A percentile compares a stretch with the other conserved stretches of the same genome.
phyloP scores from a whole-genome alignment of 2,797 vertebrate species.

The Nothura maculosa region DNA sequence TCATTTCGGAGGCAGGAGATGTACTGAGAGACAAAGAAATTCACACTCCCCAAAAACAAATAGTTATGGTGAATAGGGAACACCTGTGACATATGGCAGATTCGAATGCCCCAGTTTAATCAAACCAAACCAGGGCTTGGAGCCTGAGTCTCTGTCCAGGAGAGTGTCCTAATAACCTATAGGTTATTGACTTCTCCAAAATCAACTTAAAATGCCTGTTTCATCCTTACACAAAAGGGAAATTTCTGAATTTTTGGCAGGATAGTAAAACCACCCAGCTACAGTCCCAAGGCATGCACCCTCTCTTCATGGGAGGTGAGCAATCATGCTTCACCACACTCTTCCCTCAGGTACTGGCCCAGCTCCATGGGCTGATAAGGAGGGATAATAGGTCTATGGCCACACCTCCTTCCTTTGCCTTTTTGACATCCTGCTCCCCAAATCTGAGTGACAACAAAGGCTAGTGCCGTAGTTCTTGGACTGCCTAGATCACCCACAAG shows the following conservation, averaged over 20 bases:
- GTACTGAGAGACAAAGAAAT: background rate
- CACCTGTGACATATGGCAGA: background rate
- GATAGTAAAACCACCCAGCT: slow-evolving; percentile 68
- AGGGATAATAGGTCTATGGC: slow-evolving; percentile 51
- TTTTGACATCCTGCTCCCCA: slow-evolving; percentile 61
- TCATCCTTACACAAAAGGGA: slow-evolving; percentile 40
- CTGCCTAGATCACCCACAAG: slow-evolving; percentile 62
- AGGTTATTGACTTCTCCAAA: background rate
- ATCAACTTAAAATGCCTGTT: slow-evolving; percentile 29
- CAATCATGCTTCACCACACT: slow-evolving; percentile 13
- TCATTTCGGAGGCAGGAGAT: background rate
- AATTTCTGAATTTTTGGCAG: slow-evolving; percentile 63
- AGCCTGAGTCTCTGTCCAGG: background rate
- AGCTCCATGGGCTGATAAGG: slow-evolving; percentile 41
- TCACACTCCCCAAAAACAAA: background rate
- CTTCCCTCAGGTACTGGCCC: slow-evolving; percentile 71
- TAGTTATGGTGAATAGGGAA: background rate
- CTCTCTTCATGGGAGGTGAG: slow-evolving; percentile 70
- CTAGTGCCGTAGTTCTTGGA: background rate
- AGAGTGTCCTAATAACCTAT: background rate
- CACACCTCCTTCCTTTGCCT: slow-evolving; percentile 52
- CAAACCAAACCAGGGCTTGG: background rate
- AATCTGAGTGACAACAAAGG: slow-evolving; percentile 59
- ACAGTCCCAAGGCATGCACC: slow-evolving; percentile 50
- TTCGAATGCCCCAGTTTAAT: background rate